Evolutionary conservation across 2,113 vertebrate species (phyloP).

Genomic region (Hydropotes inermis): DNA sequence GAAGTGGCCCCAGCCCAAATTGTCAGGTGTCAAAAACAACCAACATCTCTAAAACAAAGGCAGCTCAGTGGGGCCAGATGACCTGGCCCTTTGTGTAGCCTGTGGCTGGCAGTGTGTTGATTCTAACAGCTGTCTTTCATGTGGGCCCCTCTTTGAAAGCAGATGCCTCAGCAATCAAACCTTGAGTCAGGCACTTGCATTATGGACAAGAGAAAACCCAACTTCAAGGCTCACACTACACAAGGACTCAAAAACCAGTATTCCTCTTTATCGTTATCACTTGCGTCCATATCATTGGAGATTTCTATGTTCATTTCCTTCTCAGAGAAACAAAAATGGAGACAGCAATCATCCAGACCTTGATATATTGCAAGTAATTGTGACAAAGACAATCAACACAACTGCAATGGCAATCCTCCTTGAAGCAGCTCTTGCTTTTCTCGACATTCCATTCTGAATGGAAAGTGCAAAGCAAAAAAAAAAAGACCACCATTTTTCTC

Average conservation of each 20-base stretch:
- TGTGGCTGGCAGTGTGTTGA: no score
- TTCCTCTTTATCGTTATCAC: not conserved
- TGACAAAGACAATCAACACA: not conserved
- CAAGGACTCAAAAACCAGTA: not conserved
- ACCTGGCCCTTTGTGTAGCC: not conserved
- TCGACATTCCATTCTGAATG: slow-evolving; percentile 25
- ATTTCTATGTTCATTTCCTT: not conserved
- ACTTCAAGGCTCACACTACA: no score
- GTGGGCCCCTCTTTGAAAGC: not conserved
- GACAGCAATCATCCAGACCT: not conserved
- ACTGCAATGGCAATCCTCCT: not conserved
- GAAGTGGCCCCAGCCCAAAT: not conserved
- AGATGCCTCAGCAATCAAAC: not conserved
- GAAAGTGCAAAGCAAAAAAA: not conserved
- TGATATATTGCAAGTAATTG: not conserved
- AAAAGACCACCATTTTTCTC: not conserved
- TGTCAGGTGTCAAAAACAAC: not conserved
- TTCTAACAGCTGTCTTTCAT: not conserved
- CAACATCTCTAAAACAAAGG: not conserved
- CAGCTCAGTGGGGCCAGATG: fast-evolving
- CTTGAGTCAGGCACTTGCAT: not conserved
- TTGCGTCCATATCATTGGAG: not conserved
- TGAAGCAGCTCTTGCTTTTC: not conserved
- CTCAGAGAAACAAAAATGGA: not conserved
- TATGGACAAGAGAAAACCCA: not conserved